Percentiles rank a stretch among this genome's conserved stretches.
These are phyloP conservation scores for Philereme vetulata DNA, from an alignment of 2,888 invertebrate genomes.

Conservation along the genomic window DNA sequence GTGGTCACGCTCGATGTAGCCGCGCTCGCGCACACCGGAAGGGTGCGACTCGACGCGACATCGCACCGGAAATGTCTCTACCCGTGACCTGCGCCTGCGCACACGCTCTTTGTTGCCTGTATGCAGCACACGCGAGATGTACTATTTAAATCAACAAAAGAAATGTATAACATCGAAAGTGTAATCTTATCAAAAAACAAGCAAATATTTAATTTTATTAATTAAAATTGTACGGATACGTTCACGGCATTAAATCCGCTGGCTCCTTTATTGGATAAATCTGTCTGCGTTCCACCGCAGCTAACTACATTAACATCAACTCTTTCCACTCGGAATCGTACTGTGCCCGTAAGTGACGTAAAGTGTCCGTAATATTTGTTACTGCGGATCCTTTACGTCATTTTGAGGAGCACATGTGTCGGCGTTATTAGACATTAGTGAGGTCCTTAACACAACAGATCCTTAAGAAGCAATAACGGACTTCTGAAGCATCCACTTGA, in stretches of 20 bases:
- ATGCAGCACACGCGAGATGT: conserved; percentile 62
- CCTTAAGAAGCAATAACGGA: conserved; percentile 62
- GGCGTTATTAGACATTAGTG: conserved; percentile 49
- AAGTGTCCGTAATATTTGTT: conserved; percentile 16
- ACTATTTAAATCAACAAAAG: conserved; percentile 9
- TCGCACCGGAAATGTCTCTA: conserved; percentile 69
- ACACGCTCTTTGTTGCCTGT: conserved; percentile 64
- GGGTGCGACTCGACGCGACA: conserved; percentile 76
- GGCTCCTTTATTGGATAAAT: conserved; percentile 18
- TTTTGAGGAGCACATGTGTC: conserved; percentile 45
- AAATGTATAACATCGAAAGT: background rate
- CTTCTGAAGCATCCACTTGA: conserved; percentile 40
- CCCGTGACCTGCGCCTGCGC: conserved; percentile 68
- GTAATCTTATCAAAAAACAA: conserved; percentile 1
- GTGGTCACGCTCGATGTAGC: conserved; percentile 66
- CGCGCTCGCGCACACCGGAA: conserved; percentile 75
- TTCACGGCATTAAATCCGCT: conserved; percentile 7
- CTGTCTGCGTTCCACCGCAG: conserved; percentile 18
- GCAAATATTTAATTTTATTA: background rate
- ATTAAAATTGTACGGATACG: background rate
- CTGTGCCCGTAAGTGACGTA: conserved; percentile 13
- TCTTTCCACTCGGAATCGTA: conserved; percentile 16
- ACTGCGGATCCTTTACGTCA: conserved; percentile 38
- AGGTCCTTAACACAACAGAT: conserved; percentile 47
- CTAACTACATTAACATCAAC: conserved; percentile 27